Evolutionary conservation across 2,797 vertebrate genomes (phyloP).

Genomic region (Pipistrellus pipistrellus): DNA sequence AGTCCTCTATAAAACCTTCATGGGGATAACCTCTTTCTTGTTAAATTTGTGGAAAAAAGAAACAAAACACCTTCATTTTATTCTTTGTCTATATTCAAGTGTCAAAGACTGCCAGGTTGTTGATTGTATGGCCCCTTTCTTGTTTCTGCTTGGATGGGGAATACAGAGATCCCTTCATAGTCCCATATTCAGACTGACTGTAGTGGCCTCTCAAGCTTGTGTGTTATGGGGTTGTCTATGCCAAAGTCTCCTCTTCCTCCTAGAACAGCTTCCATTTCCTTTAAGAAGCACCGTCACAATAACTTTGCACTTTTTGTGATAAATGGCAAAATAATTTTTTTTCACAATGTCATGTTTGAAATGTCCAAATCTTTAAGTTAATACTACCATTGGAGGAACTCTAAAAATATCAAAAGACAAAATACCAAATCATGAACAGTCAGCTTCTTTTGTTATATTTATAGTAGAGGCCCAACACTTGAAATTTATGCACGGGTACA

Average conservation of each 20-base stretch:
- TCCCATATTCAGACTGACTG: not conserved
- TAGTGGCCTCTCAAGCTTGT: not conserved
- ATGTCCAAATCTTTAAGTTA: conserved; percentile 46
- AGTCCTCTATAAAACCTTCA: not conserved
- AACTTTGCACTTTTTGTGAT: conserved; percentile 12
- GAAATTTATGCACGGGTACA: too few species aligned
- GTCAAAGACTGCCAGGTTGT: not conserved
- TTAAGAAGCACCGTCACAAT: not conserved
- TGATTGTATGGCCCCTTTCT: not conserved
- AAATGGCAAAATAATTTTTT: not conserved
- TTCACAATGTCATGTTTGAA: not conserved
- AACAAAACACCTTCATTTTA: not conserved
- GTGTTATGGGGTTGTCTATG: not conserved
- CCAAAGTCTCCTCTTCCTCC: not conserved
- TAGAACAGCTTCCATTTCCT: conserved; percentile 14
- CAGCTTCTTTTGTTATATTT: too few species aligned
- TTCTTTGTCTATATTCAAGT: conserved; percentile 15
- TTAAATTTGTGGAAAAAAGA: not conserved
- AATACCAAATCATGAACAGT: not conserved
- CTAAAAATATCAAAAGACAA: conserved; percentile 30
- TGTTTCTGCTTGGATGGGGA: not conserved
- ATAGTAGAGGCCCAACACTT: too few species aligned
- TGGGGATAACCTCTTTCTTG: not conserved
- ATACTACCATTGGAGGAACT: conserved; percentile 7
- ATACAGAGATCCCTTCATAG: not conserved